These are phyloP conservation scores for Homalodisca vitripennis DNA, from an alignment of 1,140 invertebrate species.

Conservation along the genomic window DNA sequence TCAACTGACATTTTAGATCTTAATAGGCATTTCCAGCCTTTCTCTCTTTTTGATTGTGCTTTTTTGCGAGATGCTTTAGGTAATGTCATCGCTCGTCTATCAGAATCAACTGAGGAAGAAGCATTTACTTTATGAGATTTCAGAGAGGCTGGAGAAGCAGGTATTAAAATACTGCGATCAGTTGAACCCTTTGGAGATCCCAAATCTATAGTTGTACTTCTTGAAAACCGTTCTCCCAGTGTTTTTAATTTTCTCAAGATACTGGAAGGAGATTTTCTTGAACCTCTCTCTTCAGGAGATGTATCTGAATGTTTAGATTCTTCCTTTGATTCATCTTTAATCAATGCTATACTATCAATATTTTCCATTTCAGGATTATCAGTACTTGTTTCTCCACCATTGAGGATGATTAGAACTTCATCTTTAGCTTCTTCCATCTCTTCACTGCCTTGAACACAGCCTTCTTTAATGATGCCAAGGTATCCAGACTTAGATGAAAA, in stretches of 20 bases:
- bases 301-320: slow-evolving; percentile 24
- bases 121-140: slow-evolving; percentile 28
- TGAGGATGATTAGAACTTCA: slow-evolving; percentile 26
- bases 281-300: slow-evolving; percentile 16
- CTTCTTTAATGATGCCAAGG: slow-evolving; percentile 31
- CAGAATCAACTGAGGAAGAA: slow-evolving; percentile 13
- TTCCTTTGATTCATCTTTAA: slow-evolving; percentile 6
- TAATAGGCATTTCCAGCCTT: slow-evolving; percentile 28
- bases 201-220: slow-evolving; percentile 23
- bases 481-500: slow-evolving; percentile 9
- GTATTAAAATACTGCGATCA: slow-evolving; percentile 20
- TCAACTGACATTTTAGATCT: slow-evolving; percentile 25
- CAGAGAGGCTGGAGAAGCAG: slow-evolving; percentile 31
- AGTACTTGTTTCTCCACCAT: slow-evolving; percentile 2
- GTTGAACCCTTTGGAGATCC: slow-evolving; percentile 28
- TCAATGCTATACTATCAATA: background rate
- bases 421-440: slow-evolving; percentile 28
- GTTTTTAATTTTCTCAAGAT: slow-evolving; percentile 28
- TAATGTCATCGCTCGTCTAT: slow-evolving; percentile 31
- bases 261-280: slow-evolving; percentile 31
- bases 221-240: slow-evolving; percentile 30
- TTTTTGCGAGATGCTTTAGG: slow-evolving; percentile 29
- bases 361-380: background rate
- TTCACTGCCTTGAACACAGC: slow-evolving; percentile 28
- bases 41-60: slow-evolving; percentile 18